Conservation (phyloP, 2,888 invertebrate genomes). For the Harpalus rubripes region DNA sequence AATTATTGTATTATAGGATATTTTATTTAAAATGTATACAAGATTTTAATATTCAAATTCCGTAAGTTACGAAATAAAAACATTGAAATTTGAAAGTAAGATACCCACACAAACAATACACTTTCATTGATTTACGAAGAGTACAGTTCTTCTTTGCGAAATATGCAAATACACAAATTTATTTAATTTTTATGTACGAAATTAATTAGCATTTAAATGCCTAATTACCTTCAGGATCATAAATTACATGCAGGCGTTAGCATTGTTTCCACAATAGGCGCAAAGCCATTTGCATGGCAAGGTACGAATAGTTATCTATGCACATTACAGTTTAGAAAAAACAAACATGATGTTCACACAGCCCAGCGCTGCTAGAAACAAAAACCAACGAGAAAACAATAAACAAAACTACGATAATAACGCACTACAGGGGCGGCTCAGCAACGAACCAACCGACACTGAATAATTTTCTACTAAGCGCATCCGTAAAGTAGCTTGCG, state of each 20-base stretch:
- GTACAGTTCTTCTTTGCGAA: slow-evolving; percentile 34
- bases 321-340: slow-evolving; percentile 47
- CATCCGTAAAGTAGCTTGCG: background rate
- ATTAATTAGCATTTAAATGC: slow-evolving; percentile 55
- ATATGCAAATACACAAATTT: slow-evolving; percentile 41
- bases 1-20: too few relatives aligned
- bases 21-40: background rate
- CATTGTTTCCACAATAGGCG: slow-evolving; percentile 30
- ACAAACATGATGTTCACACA: slow-evolving; percentile 35
- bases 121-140: slow-evolving; percentile 3
- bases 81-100: slow-evolving; percentile 12
- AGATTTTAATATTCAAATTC: background rate
- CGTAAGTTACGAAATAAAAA: background rate
- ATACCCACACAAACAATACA: background rate
- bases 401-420: slow-evolving; percentile 52
- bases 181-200: slow-evolving; percentile 49
- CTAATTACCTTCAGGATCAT: slow-evolving; percentile 31
- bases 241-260: slow-evolving; percentile 14
- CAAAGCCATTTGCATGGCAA: slow-evolving; percentile 23
- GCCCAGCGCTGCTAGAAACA: slow-evolving; percentile 34
- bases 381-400: slow-evolving; percentile 46
- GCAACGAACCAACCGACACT: background rate
- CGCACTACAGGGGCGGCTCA: slow-evolving; percentile 5
- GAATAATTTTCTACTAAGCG: slow-evolving; percentile 10
- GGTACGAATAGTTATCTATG: slow-evolving; percentile 50